A percentile compares a stretch with the other conserved stretches of the same genome.
Conservation (phyloP, 2,113 vertebrate species). For the Zapus hudsonius region DNA sequence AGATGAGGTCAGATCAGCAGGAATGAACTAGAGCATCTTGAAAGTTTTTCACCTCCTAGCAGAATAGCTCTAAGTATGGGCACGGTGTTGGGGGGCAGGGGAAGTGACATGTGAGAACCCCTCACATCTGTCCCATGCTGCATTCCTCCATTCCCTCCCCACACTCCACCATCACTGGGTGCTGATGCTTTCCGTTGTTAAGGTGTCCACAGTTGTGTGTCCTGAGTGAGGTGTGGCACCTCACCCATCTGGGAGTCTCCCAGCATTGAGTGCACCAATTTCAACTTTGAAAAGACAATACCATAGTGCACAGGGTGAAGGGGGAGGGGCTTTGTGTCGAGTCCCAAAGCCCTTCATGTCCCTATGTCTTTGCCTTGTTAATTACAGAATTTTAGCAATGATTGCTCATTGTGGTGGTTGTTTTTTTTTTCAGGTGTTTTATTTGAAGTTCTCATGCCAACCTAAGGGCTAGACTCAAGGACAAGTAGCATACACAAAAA, state of each 20-base stretch:
- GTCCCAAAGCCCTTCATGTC: background rate
- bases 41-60: background rate
- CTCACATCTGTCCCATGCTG: background rate
- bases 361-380: background rate
- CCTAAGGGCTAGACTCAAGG: background rate
- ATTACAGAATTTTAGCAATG: slow-evolving; percentile 1
- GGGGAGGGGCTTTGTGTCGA: background rate
- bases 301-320: background rate
- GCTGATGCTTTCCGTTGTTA: background rate
- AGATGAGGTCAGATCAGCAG: background rate
- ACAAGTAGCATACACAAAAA: background rate
- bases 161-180: background rate
- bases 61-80: background rate
- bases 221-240: background rate
- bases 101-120: no score
- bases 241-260: background rate
- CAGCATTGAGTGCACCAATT: background rate
- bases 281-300: background rate
- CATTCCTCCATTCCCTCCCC: background rate
- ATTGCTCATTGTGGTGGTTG: background rate
- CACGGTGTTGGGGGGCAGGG: no score
- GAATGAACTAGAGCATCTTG: background rate
- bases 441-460: background rate
- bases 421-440: background rate
- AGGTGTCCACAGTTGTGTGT: background rate